Conservation (phyloP, 2,888 invertebrate species). For the Lobophora halterata region DNA sequence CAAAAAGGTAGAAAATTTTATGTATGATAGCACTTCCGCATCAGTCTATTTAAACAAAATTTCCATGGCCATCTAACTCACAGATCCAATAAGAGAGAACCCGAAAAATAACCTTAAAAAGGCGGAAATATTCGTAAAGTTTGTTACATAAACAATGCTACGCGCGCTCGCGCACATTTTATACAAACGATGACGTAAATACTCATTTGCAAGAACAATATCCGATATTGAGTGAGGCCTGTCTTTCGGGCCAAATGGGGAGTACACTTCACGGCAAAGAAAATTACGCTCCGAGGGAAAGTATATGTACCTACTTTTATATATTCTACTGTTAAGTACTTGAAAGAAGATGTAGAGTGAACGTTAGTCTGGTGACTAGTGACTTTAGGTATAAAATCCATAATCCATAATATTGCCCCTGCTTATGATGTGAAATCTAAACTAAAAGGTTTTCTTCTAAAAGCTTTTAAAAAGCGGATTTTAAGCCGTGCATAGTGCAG, state of each 20-base stretch:
- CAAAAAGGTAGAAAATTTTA: no score
- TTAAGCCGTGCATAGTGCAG: no score
- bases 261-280: slow-evolving; percentile 43
- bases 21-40: slow-evolving; percentile 11
- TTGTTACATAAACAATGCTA: slow-evolving; percentile 38
- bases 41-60: slow-evolving; percentile 24
- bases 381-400: no score
- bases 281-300: slow-evolving; percentile 3
- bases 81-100: slow-evolving; percentile 32
- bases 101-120: slow-evolving; percentile 37
- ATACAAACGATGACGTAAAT: slow-evolving; percentile 78
- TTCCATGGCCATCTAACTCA: slow-evolving; percentile 26
- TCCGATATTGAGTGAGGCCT: slow-evolving; percentile 80
- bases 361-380: no score
- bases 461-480: no score
- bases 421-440: no score
- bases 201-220: slow-evolving; percentile 79
- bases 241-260: slow-evolving; percentile 56
- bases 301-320: background rate
- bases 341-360: no score
- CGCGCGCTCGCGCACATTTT: slow-evolving; percentile 59
- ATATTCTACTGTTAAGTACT: background rate
- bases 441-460: no score
- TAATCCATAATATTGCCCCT: no score
- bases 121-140: slow-evolving; percentile 40